Evolutionary conservation across 2,797 vertebrate species (phyloP), one percentile per base, ranked within the genome.

Genomic region (Gymnothorax reevesii): DNA sequence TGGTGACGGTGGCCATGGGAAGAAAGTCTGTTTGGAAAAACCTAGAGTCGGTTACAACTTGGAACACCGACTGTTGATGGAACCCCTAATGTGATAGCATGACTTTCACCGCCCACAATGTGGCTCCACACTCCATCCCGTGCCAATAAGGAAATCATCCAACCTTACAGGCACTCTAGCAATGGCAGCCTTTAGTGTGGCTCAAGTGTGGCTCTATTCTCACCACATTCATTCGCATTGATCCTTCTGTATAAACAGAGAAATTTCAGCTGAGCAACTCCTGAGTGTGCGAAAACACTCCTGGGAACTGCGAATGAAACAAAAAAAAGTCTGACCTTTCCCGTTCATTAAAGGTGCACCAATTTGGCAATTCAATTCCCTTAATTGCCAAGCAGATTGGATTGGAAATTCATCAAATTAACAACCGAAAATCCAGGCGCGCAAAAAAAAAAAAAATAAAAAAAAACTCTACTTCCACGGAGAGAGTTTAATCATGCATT

Each of bases 361-460:
- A 92, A 94, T 95, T 93, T 94, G 89, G 90, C 91, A 92, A 91
- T 92, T 93, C 90, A 49, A 90, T 91, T 90, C 88, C 90, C 87
- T 91, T 92, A 91, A 88, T 86, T 92, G 89, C 87, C 89, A 86
- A 88, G 88, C 91, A 93, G 94, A 95, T 94, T 80, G 89, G 88
- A 89, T 90, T 95, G 93, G 89, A 88, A 88, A 91, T 88, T 89
- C 92, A 93, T 95, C 93, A 88, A 91, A 93, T 92, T 92, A 93
- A 92, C 91, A 93, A 90, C 88, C 85, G 88, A 84, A 90, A 80
- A 89, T 86, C 87, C 88, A 88, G 90, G 88, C 83, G 87, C n/a
- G n/a, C n/a, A 42, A 42, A 42, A 42, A 42, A 42, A 42, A 42
- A 42, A 42, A 42, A 42, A 42, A 42, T 1, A 42, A 42, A 42